Evolutionary conservation across 2,888 invertebrate species (phyloP), one percentile per base, ranked within the genome.

Genomic region (Diarsia rubi): DNA sequence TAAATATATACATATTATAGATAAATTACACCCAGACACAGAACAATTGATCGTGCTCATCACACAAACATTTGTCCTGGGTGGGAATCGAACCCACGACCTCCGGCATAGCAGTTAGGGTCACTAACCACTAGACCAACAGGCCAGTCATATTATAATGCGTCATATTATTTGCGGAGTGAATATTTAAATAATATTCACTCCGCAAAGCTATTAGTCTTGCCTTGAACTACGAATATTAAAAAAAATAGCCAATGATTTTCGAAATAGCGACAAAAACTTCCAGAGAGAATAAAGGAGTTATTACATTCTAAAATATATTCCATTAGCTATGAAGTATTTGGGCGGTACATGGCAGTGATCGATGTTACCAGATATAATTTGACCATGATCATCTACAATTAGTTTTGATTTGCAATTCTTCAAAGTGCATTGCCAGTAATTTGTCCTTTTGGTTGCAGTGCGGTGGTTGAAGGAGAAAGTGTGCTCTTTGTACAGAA

Each of bases 271-370:
- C 37, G 37, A 31, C 14, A 19, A 1, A n/a, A 60, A 60, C 16
- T 11, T 37, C 1, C 3, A 60, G 21, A 37, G n/a, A n/a, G n/a
- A n/a, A n/a, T n/a, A n/a, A n/a, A n/a, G n/a, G n/a, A n/a, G n/a
- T 11, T 4, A n/a, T 52, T 66, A 66, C 3, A 70, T 54, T 78
- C n/a, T 76, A 5, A 67, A 21, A 77, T 83, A 81, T 68, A 37
- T 14, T 68, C 85, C 85, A 44, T 83, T 52, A 21, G 19, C 14
- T 4, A 79, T 12, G 27, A 14, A 45, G 31, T 67, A 82, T 45
- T 49, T 70, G 12, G 80, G 80, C 3, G 81, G 68, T 19, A 14
- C 42, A 49, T 81, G 81, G 14, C 24, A 65, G 8, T 81, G 82
- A 0, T 57, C 1, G 2, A 27, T 2, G 1, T 27, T 24, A 1